phyloP scores from a whole-genome alignment of 2,113 vertebrate species.

The Candoia aspera region DNA sequence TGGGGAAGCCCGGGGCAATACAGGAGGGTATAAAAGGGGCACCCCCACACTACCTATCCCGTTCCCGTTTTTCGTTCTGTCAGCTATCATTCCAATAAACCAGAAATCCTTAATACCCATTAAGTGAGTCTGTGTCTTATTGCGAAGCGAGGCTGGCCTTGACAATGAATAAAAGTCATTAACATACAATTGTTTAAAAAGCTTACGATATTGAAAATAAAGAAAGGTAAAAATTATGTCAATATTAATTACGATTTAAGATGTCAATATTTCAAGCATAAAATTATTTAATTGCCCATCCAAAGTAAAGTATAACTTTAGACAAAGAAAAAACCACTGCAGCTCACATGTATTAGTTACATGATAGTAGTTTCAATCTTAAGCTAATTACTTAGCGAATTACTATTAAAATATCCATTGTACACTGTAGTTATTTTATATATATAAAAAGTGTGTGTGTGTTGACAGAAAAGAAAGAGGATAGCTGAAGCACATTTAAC shows the following conservation, averaged over 20 bases:
- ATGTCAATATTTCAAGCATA: background rate
- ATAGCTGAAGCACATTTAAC: background rate
- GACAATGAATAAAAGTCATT: background rate
- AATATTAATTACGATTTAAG: background rate
- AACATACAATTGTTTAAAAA: background rate
- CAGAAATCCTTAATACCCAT: too few species aligned
- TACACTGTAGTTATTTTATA: background rate
- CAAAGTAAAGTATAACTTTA: background rate
- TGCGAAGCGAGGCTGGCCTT: too few species aligned
- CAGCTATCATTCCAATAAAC: too few species aligned
- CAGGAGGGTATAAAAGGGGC: too few species aligned
- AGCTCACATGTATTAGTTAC: background rate
- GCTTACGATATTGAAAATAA: background rate
- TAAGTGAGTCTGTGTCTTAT: too few species aligned
- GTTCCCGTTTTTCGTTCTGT: too few species aligned
- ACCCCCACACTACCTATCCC: too few species aligned
- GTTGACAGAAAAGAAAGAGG: background rate
- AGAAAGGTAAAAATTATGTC: background rate
- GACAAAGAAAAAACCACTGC: background rate
- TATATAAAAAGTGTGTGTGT: too few species aligned
- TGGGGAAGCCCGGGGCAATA: too few species aligned
- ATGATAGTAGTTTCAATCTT: background rate
- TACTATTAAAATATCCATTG: background rate
- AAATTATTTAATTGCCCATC: background rate
- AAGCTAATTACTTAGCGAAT: background rate